Evolutionary conservation across 2,797 vertebrate species (phyloP), one percentile per base, ranked within the genome.

Genomic region (Lycodopsis pacificus): DNA sequence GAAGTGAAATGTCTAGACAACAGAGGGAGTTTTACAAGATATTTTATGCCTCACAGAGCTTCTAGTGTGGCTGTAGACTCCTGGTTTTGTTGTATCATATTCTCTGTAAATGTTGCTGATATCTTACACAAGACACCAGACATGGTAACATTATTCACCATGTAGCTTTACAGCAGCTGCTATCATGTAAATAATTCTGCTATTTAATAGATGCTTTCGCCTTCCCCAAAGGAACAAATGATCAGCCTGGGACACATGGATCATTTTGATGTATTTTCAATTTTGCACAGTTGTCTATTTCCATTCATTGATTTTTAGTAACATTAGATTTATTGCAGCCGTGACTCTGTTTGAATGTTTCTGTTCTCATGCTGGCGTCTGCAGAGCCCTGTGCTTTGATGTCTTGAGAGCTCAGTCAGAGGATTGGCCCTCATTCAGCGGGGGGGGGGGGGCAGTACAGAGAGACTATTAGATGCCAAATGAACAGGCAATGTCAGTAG

Each of bases 401-500:
- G 22, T 79, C 79, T 76, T 19, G 22, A 85, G 77, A 83, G 59
- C 67, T 86, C 71, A 19, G 53, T 54, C 51, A 25, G 51, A 25
- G 22, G 4, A 15, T 54, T 27, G 53, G 80, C 71, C 72, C 82
- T 81, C 69, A 46, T 76, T 89, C 83, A 68, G 65, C 61, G 30
- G 4, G 30, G 30, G 30, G 30, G 0, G 79, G 90, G 49, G 90
- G 71, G 79, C 51, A n/a, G 80, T 44, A 44, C 76, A 74, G 59
- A 82, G 74, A 72, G 75, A 67, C 73, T 74, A 75, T 76, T 73
- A 76, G 62, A 86, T 85, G 86, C 77, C 86, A 85, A 84, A 84
- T 79, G 63, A 84, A 69, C 80, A 76, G 40, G 51, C 64, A 71
- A 34, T 76, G 65, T 80, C 59, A 73, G 67, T 62, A 58, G 77